A percentile compares a stretch with the other conserved stretches of the same genome.
phyloP scores from a whole-genome alignment of 2,113 vertebrate species.

The Psettodes erumei region DNA sequence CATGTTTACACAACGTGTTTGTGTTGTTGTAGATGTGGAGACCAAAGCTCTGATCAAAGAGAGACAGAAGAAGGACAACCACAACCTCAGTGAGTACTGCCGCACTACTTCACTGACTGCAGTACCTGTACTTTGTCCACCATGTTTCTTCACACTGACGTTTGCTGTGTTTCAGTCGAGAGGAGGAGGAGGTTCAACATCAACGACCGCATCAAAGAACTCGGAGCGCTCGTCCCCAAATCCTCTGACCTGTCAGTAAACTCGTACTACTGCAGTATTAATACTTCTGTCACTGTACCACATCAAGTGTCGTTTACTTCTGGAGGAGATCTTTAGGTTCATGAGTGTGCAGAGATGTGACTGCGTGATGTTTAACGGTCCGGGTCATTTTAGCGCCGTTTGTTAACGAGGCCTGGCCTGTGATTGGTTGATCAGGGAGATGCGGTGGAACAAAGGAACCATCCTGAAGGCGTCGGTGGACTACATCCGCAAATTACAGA shows the following conservation, averaged over 20 bases:
- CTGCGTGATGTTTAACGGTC: too few species aligned
- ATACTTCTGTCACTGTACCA: background rate
- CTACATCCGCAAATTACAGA: conserved; percentile 93
- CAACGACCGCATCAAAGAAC: conserved; percentile 92
- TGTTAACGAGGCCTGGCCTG: conserved; percentile 41
- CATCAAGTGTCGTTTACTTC: too few species aligned
- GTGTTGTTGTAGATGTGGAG: conserved; percentile 83
- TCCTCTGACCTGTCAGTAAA: conserved; percentile 88
- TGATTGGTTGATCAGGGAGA: conserved; percentile 82
- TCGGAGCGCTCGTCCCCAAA: conserved; percentile 89
- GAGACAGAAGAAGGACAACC: conserved; percentile 93
- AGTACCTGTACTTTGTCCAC: too few species aligned
- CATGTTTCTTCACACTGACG: too few species aligned
- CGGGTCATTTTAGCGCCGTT: background rate
- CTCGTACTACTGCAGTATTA: background rate
- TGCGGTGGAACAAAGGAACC: conserved; percentile 94
- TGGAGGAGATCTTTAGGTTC: too few species aligned
- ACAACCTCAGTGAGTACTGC: conserved; percentile 89
- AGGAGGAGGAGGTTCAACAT: conserved; percentile 92
- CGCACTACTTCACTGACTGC: background rate
- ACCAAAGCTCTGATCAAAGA: conserved; percentile 89
- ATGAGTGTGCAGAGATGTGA: too few species aligned
- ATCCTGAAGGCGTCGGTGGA: conserved; percentile 94
- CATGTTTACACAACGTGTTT: too few species aligned
- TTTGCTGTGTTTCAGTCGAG: conserved; percentile 87